Base-by-base conservation (phyloP, 1,140 invertebrate species). In the Mizuhopecten yessoensis region DNA sequence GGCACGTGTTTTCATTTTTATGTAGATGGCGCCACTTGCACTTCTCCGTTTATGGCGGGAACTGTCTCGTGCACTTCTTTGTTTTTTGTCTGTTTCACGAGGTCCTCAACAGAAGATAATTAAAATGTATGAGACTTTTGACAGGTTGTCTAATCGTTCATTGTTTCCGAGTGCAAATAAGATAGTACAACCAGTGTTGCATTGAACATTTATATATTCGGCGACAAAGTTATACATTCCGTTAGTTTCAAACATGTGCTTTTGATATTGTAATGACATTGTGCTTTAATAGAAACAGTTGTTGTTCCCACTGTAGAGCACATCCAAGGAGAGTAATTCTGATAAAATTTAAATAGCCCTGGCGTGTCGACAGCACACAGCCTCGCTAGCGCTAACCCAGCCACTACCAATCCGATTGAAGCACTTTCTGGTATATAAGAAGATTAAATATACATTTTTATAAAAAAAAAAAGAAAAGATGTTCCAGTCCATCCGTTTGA, bases 41-140 rank as follows among this genome's bases (percentile, higher is more conserved):
- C 57, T 75, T 75, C 57, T 75, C 57, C 57, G 23, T 75, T 75
- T 75, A 75, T 75, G 57, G 57, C 57, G 57, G 57, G 57, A 75
- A 75, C 57, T 75, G 57, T 75, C 57, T 75, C 57, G 57, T 75
- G 57, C n/a, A 75, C 57, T 75, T 75, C 57, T 75, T 75, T 75
- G 57, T 75, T 75, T n/a, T 75, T 75, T 75, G 57, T 75, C 57
- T 75, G 57, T n/a, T 29, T 75, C 57, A 75, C 57, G 57, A 75
- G 57, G 57, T 75, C 23, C 23, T n/a, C 0, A 75, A n/a, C 57
- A 29, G 57, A 29, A n/a, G n/a, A 75, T 75, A 75, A 75, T 75
- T 75, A 75, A 57, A 75, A 75, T 75, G 57, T 75, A 75, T 75
- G 57, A 75, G 57, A 75, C n/a, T 29, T 75, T 75, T 75, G 57